phyloP scores from a whole-genome alignment of 1,140 invertebrate genomes.

The Orchestia grillus region DNA sequence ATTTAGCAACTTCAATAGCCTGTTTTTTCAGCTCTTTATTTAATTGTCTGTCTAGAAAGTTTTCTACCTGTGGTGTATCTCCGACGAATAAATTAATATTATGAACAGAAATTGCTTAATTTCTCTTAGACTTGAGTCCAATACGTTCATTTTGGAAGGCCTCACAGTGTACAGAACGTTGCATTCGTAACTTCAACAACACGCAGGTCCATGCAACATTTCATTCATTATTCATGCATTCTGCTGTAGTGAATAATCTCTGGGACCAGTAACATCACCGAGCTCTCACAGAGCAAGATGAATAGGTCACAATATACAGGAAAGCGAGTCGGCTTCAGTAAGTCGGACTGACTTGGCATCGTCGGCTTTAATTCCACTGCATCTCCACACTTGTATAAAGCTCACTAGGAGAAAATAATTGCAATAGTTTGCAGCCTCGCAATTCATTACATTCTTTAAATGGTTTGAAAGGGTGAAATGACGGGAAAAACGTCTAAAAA shows the following conservation, averaged over 20 bases:
- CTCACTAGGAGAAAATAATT: neutral
- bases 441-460: neutral
- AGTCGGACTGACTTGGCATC: neutral
- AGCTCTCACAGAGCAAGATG: neutral
- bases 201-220: neutral
- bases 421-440: neutral
- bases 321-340: neutral
- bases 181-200: neutral
- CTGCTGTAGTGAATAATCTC: neutral
- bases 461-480: neutral
- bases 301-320: neutral
- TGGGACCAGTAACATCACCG: neutral
- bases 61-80: no score
- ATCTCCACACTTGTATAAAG: neutral
- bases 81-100: no score
- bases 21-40: no score
- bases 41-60: no score
- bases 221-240: neutral
- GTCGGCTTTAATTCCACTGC: neutral
- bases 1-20: no score
- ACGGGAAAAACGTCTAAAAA: neutral
- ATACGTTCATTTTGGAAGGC: no score
- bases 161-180: neutral
- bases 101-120: no score
- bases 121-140: no score